These are phyloP conservation scores for Trissonchulus sp. DNA, from an alignment of 2,888 invertebrate species.

Conservation along the genomic window DNA sequence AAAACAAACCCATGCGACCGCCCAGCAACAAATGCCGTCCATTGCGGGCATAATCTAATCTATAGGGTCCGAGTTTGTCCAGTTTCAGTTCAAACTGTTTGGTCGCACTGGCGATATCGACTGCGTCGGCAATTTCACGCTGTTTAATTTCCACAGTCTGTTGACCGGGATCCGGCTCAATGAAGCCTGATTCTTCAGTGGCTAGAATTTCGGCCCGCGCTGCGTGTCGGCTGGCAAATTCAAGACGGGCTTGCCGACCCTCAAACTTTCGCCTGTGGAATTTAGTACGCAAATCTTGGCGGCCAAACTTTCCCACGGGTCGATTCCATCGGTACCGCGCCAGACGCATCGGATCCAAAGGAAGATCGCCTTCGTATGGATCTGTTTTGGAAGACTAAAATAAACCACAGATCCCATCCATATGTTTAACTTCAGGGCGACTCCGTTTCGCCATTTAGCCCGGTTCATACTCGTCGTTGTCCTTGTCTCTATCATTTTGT, in stretches of 20 bases:
- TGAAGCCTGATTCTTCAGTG: slow-evolving; percentile 25
- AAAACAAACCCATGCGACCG: no score
- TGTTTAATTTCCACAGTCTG: slow-evolving; percentile 57
- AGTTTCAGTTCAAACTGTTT: slow-evolving; percentile 61
- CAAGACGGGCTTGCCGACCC: not conserved
- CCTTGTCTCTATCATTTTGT: no score
- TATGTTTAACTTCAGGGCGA: no score
- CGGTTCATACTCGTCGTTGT: no score
- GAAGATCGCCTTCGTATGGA: not conserved
- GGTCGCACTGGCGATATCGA: slow-evolving; percentile 81
- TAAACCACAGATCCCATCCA: no score
- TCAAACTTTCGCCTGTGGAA: slow-evolving; percentile 16
- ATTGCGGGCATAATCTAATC: slow-evolving; percentile 57
- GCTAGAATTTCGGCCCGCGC: slow-evolving; percentile 29
- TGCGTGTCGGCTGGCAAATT: slow-evolving; percentile 12
- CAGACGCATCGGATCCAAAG: not conserved
- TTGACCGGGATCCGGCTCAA: not conserved
- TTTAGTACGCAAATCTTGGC: slow-evolving; percentile 3
- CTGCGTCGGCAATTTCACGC: slow-evolving; percentile 68
- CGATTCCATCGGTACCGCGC: not conserved
- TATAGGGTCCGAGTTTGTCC: slow-evolving; percentile 57
- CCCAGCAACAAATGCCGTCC: slow-evolving; percentile 66
- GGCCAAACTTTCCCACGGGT: not conserved
- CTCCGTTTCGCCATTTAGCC: no score
- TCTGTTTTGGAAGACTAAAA: not conserved